phyloP scores from a whole-genome alignment of 2,888 invertebrate species.

The Stomorhina lunata region DNA sequence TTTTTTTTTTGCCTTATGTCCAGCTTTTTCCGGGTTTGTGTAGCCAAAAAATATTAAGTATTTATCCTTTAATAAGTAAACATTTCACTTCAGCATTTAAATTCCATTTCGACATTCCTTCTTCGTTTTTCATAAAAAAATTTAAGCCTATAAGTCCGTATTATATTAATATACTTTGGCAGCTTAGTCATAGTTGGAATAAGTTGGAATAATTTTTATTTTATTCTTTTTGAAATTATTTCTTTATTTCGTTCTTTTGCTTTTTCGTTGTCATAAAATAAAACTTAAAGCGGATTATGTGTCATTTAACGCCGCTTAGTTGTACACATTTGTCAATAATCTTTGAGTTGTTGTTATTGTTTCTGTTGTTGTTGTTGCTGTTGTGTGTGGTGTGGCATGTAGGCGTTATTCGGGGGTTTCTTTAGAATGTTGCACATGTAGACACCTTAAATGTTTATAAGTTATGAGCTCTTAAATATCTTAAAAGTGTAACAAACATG shows the following conservation, averaged over 20 bases:
- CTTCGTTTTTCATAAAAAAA: not conserved
- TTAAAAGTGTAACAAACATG: slow-evolving; percentile 34
- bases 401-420: slow-evolving; percentile 44
- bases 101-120: not conserved
- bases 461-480: not conserved
- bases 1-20: too few species aligned
- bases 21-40: not conserved
- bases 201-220: slow-evolving; percentile 24
- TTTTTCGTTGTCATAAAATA: slow-evolving; percentile 13
- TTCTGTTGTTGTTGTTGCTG: not conserved
- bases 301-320: slow-evolving; percentile 73
- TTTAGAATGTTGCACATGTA: slow-evolving; percentile 20
- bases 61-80: slow-evolving; percentile 11
- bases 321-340: slow-evolving; percentile 59
- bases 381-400: not conserved
- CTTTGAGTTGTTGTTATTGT: slow-evolving; percentile 8
- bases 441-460: not conserved
- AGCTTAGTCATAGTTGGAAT: slow-evolving; percentile 49
- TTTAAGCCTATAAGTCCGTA: slow-evolving; percentile 47
- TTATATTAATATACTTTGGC: slow-evolving; percentile 62
- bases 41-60: not conserved
- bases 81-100: slow-evolving; percentile 23
- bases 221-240: not conserved
- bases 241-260: slow-evolving; percentile 3
- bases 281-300: slow-evolving; percentile 73